Base-by-base conservation (phyloP, 2,113 vertebrate genomes). In the Neotoma lepida region DNA sequence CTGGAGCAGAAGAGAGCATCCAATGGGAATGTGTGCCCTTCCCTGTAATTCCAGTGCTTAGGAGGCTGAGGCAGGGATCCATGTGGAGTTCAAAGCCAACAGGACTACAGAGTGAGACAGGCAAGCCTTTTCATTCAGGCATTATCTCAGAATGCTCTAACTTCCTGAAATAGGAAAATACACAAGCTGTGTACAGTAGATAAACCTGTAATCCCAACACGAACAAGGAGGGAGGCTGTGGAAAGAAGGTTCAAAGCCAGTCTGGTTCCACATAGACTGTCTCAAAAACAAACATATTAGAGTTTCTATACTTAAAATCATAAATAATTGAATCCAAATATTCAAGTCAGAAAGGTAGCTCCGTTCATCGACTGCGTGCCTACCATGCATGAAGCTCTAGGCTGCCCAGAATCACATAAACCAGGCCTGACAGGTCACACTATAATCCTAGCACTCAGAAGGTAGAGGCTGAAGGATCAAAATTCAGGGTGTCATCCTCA, bases 131-230 rank as follows among this genome's bases (percentile, higher is more conserved):
- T 92, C 80, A 89, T 28, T 92, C 76, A 73, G 88, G 56, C 46
- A 95, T 9, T 82, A 7, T 94, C n/a, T 97, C 71, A 88, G 0
- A 49, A 46, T 68, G 77, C 17, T 87, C 7, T 84, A 87, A 68
- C 86, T 94, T 80, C 89, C 35, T 49, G 33, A 89, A 93, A 91
- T 86, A 89, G 6, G 22, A 81, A 96, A 84, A 94, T 20, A 73
- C 70, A 82, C 51, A 74, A 77, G 17, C 71, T 9, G 41, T 3
- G 35, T 33, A 15, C 39, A 49, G 85, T 5, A 2, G 14, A 9
- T 51, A 77, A 76, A 35, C 56, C 30, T 89, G 2, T 63, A 63
- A 77, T 46, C 39, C 56, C 30, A 63, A 15, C 70, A 35, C 4
- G n/a, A 26, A 77, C 35, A 24, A 58, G 54, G n/a, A 28, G 12